phyloP scores from a whole-genome alignment of 1,140 invertebrate species.

The Colletes latitarsis region DNA sequence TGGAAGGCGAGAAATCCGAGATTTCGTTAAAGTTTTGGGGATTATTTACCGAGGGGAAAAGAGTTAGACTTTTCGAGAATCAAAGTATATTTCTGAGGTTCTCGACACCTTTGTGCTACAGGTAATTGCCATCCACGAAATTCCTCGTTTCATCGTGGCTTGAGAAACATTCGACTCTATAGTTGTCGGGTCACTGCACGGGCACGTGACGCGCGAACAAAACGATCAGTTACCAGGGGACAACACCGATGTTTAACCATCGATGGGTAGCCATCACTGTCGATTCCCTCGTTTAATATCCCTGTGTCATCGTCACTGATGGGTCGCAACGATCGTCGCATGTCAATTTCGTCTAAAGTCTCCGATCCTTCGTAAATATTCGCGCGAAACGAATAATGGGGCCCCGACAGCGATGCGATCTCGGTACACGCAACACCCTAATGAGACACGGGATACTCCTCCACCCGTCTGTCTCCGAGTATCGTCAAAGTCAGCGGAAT shows the following conservation, averaged over 20 bases:
- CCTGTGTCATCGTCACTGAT: slow-evolving; percentile 63
- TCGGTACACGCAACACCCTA: neutral
- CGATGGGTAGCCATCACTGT: slow-evolving; percentile 53
- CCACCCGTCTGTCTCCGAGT: neutral
- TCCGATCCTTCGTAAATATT: slow-evolving; percentile 6
- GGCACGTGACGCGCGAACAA: neutral
- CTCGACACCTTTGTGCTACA: neutral
- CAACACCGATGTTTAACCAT: slow-evolving; percentile 52
- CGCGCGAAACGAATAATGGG: neutral
- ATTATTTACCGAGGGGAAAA: no score
- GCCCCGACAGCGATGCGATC: neutral
- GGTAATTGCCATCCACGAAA: neutral
- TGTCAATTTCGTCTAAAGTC: slow-evolving; percentile 39
- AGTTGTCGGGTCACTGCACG: neutral
- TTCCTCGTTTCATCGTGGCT: slow-evolving; percentile 3
- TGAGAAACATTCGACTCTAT: neutral
- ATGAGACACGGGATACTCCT: slow-evolving; percentile 2
- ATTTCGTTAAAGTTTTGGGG: no score
- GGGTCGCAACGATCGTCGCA: slow-evolving; percentile 45
- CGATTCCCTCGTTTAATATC: slow-evolving; percentile 44
- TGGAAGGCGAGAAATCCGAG: no score
- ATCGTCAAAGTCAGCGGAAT: no score
- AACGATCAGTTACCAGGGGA: neutral
- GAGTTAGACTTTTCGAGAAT: no score
- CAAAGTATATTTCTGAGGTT: no score